phyloP scores from a whole-genome alignment of 2,888 invertebrate species.

The Minunthozetes semirufus region DNA sequence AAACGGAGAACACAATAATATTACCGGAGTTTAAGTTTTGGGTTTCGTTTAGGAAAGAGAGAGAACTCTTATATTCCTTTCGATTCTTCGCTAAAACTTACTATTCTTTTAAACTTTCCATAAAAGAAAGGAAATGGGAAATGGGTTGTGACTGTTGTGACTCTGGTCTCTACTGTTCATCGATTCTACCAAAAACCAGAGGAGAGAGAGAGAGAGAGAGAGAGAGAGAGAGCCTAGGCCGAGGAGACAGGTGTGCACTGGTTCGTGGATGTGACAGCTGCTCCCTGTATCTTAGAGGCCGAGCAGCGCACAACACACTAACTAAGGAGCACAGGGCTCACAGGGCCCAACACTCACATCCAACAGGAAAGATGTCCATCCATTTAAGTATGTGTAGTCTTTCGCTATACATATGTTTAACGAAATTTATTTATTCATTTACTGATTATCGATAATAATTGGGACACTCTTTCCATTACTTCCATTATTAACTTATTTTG shows the following conservation, averaged over 20 bases:
- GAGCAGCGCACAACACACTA: not conserved
- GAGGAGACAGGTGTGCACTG: slow-evolving; percentile 30
- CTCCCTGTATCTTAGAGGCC: slow-evolving; percentile 25
- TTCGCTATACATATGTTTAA: slow-evolving; percentile 20
- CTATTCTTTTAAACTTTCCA: not conserved
- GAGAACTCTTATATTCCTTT: not conserved
- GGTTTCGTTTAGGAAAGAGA: too few species aligned
- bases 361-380: slow-evolving; percentile 14
- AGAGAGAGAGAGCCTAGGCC: not conserved
- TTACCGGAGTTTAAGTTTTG: not conserved
- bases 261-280: slow-evolving; percentile 29
- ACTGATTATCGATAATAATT: slow-evolving; percentile 27
- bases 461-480: slow-evolving; percentile 22
- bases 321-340: not conserved
- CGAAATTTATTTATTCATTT: slow-evolving; percentile 17
- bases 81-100: not conserved
- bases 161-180: not conserved
- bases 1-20: too few species aligned
- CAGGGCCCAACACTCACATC: not conserved
- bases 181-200: not conserved
- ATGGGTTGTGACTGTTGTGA: slow-evolving; percentile 11
- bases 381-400: not conserved
- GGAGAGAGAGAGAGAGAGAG: slow-evolving; percentile 20
- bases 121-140: slow-evolving; percentile 25
- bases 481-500: not conserved